phyloP scores from a whole-genome alignment of 2,797 vertebrate genomes.

The Neostethus bicornis region DNA sequence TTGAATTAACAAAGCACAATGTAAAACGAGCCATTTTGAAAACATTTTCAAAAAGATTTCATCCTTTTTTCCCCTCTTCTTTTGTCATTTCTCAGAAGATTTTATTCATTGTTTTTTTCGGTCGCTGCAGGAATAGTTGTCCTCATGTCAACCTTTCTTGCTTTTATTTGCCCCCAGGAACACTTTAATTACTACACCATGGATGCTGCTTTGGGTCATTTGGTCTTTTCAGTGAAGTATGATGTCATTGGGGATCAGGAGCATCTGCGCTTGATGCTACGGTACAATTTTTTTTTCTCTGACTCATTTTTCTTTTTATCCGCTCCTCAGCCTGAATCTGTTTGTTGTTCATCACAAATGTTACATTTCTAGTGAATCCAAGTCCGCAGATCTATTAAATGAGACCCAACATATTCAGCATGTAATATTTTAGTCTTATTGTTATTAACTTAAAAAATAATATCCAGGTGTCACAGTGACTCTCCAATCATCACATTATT shows the following conservation, averaged over 20 bases:
- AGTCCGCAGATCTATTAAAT: background rate
- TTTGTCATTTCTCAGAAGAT: constrained; percentile 12
- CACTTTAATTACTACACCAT: constrained; percentile 99
- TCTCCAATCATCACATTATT: constrained; percentile 31
- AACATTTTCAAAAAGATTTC: too few species aligned
- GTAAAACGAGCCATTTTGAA: too few species aligned
- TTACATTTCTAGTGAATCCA: background rate
- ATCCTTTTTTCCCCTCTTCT: background rate
- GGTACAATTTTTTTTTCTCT: constrained; percentile 71
- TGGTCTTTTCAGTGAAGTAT: constrained; percentile 97
- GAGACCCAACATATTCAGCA: background rate
- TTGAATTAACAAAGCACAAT: background rate
- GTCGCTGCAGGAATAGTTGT: constrained; percentile 18
- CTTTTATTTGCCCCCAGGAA: constrained; percentile 81
- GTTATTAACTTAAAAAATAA: constrained; percentile 20
- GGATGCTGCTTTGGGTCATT: constrained; percentile 89
- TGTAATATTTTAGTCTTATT: constrained; percentile 9
- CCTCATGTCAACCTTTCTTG: constrained; percentile 28
- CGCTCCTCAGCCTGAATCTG: background rate
- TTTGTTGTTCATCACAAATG: background rate
- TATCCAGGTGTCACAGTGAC: constrained; percentile 10
- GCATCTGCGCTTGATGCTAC: constrained; percentile 92
- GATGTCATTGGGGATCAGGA: constrained; percentile 96
- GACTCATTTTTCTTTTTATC: constrained; percentile 24
- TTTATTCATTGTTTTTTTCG: constrained; percentile 19